Percentiles rank a stretch among this genome's conserved stretches.
These are phyloP conservation scores for Thamnaconus septentrionalis DNA, from an alignment of 2,113 vertebrate genomes.

Conservation along the genomic window DNA sequence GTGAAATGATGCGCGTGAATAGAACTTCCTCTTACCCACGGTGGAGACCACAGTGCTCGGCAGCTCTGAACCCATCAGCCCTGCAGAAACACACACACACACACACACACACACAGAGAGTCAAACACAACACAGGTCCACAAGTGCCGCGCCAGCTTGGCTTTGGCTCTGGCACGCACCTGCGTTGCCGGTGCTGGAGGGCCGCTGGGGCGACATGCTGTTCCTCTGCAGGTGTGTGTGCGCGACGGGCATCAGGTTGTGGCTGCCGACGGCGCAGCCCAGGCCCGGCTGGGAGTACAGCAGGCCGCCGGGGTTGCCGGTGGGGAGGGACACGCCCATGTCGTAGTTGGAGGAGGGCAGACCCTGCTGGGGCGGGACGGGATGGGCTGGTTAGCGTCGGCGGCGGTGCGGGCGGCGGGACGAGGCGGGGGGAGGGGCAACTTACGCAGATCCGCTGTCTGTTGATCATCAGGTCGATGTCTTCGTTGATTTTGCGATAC, in stretches of 20 bases:
- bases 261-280: constrained; percentile 84
- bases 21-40: constrained; percentile 79
- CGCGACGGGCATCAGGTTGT: constrained; percentile 87
- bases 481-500: constrained; percentile 96
- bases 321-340: constrained; percentile 90
- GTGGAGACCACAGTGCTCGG: constrained; percentile 87
- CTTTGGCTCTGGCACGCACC: constrained; percentile 62
- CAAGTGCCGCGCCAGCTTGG: neutral
- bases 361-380: constrained; percentile 72
- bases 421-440: constrained; percentile 52
- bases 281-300: constrained; percentile 85
- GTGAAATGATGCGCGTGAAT: neutral
- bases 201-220: constrained; percentile 90
- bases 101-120: neutral
- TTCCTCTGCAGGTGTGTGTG: constrained; percentile 94
- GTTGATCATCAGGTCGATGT: constrained; percentile 99
- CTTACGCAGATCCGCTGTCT: constrained; percentile 97
- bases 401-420: too few species aligned
- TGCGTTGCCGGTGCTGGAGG: constrained; percentile 89
- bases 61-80: constrained; percentile 90
- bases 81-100: constrained; percentile 65
- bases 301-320: constrained; percentile 84
- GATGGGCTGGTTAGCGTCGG: neutral
- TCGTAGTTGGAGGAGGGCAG: constrained; percentile 92
- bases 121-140: neutral